Conservation (phyloP, 2,113 vertebrate species). For the Terrapene triunguis region DNA sequence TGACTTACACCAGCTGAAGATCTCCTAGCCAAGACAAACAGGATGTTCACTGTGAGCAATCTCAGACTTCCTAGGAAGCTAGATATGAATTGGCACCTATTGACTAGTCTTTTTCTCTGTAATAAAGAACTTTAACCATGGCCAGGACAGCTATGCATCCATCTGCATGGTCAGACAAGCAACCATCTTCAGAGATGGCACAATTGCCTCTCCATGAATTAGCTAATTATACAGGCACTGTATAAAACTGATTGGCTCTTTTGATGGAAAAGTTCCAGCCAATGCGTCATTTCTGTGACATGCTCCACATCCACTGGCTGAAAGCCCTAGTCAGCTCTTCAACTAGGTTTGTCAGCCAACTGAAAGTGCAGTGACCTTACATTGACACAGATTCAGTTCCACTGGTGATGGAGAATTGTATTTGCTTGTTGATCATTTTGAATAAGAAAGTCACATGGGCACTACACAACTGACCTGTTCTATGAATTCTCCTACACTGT, state of each 20-base stretch:
- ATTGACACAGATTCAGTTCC: conserved; percentile 54
- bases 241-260: conserved; percentile 16
- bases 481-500: background rate
- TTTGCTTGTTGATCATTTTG: conserved; percentile 1
- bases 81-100: rapidly evolving
- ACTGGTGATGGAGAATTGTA: background rate
- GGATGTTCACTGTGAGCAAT: rapidly evolving
- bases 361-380: conserved; percentile 66
- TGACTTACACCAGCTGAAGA: background rate
- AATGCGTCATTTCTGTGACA: conserved; percentile 51
- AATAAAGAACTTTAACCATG: background rate
- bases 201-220: background rate
- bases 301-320: conserved; percentile 56
- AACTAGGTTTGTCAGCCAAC: conserved; percentile 61
- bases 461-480: background rate
- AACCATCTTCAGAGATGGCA: background rate
- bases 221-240: background rate
- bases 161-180: conserved; percentile 26
- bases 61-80: background rate
- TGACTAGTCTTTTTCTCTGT: background rate
- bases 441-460: background rate
- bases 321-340: conserved; percentile 50
- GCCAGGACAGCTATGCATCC: conserved; percentile 2
- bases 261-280: conserved; percentile 22
- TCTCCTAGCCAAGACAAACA: conserved; percentile 5